Evolutionary conservation across 2,888 invertebrate species (phyloP), one percentile per base, ranked within the genome.

Genomic region (Leptopilina syphax): DNA sequence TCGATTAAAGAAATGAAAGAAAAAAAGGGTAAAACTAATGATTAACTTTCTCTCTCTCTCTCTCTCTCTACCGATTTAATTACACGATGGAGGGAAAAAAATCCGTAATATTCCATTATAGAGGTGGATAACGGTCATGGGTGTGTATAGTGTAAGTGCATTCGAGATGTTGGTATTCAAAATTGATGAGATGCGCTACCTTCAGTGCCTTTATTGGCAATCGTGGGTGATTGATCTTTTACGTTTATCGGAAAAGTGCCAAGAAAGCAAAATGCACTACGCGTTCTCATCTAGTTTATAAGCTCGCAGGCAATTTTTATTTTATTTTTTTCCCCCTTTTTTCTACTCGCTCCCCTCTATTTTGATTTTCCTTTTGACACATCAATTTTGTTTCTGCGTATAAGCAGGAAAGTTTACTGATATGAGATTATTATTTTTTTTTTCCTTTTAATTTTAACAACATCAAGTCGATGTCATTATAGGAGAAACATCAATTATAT

Each of bases 161-260:
- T 70, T 27, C 18, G 70, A 10, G 54, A 54, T 54, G 34, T 70
- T 70, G 70, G 70, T 70, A 70, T 70, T 54, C 54, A 70, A 54
- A 70, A 70, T 70, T 70, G 70, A 70, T 70, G 70, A 54, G 70
- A 70, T 70, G 70, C 70, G 70, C 70, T 70, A 24, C 54, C 54
- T 34, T 70, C 70, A 70, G 70, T 54, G 54, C 70, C 70, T 70
- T 70, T 70, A 70, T 70, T 70, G 70, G 70, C 70, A 70, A 70
- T 70, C 70, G 70, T 50, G 50, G 70, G 70, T 70, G 70, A 70
- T 70, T 54, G 70, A 70, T 70, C 70, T 70, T 70, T 54, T 70
- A 9, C 70, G 70, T 54, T 70, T 70, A 70, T 70, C 70, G 70
- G 70, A 70, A 70, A 70, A 70, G 54, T 70, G 70, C 70, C 70